Base-by-base conservation (phyloP, 2,797 vertebrate species). In the Bufotes viridis region DNA sequence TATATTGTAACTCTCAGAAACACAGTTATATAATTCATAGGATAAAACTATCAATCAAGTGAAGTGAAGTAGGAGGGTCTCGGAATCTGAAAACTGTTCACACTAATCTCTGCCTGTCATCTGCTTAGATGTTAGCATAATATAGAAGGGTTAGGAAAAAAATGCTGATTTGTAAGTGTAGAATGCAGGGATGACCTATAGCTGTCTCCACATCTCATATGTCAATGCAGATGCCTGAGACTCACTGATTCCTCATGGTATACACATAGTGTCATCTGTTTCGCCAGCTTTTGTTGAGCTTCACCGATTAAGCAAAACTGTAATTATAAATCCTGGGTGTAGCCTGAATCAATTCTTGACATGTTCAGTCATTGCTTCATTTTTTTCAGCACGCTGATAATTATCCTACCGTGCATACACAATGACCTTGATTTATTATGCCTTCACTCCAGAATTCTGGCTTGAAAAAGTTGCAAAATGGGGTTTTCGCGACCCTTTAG, bases 311-410 rank as follows among this genome's bases (percentile, higher is more conserved):
- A 34, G 24, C 26, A 72, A 84, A 80, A 79, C 65, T 61, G 61
- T 57, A 88, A 84, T 84, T 88, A 88, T 63, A 79, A 51, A 18
- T 84, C 55, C 29, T 88, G 87, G 87, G 87, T 84, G 87, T 88
- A 88, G n/a, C 75, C 55, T 24, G 70, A 58, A 63, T 88, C 87
- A 88, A 42, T 79, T 84, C 87, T 74, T 61, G 65, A 84, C 87
- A 88, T 88, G 87, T 82, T 82, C 82, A 84, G 67, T 61, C 17
- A 61, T 82, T 70, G 55, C 86, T 75, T 17, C 42, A 53, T 78
- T n/a, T 51, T 75, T 75, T 24, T 86, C 22, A 78, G 75, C n/a
- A 10, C 24, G 26, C 14, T 72, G 69, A 18, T 49, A 69, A 53
- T 76, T 78, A 26, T 78, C 53, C 79, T 79, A 34, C 84, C 24